A percentile compares a stretch with the other conserved stretches of the same genome.
Conservation (phyloP, 2,113 vertebrate genomes). For the western clawed frog (Xenopus tropicalis) region DNA sequence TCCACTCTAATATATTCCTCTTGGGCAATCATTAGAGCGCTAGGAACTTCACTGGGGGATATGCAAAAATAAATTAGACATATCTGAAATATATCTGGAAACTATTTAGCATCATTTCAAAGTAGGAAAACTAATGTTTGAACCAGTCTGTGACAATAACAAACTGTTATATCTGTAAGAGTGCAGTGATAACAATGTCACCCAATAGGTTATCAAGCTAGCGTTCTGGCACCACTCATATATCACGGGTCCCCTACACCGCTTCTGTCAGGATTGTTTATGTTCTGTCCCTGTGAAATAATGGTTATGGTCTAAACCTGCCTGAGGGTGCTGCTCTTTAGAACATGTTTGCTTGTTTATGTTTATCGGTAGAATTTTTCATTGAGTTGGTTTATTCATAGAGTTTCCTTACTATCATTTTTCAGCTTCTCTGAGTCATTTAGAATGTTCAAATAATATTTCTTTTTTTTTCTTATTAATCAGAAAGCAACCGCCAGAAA, state of each 20-base stretch:
- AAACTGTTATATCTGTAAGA: conserved; percentile 62
- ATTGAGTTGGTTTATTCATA: conserved; percentile 9
- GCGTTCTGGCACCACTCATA: conserved; percentile 57
- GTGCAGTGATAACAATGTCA: conserved; percentile 64
- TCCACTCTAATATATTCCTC: conserved; percentile 19
- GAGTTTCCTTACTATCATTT: not conserved
- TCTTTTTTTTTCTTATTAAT: not conserved
- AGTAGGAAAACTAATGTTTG: not conserved
- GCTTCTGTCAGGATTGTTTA: conserved; percentile 61
- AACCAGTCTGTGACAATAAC: conserved; percentile 53
- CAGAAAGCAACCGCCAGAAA: not conserved
- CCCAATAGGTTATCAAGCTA: conserved; percentile 64
- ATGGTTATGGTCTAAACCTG: conserved; percentile 61
- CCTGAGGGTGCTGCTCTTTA: conserved; percentile 60
- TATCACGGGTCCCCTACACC: conserved; percentile 57
- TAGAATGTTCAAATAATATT: not conserved
- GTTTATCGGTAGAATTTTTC: conserved; percentile 11
- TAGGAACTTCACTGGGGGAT: not conserved
- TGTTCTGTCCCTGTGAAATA: conserved; percentile 63
- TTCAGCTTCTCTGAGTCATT: not conserved
- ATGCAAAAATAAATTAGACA: not conserved
- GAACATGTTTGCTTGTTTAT: conserved; percentile 61
- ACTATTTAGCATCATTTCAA: not conserved
- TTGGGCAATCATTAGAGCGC: not conserved
- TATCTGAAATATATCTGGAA: not conserved